Evolutionary conservation across 1,140 invertebrate genomes (phyloP).

Genomic region (Euglossa dilemma): DNA sequence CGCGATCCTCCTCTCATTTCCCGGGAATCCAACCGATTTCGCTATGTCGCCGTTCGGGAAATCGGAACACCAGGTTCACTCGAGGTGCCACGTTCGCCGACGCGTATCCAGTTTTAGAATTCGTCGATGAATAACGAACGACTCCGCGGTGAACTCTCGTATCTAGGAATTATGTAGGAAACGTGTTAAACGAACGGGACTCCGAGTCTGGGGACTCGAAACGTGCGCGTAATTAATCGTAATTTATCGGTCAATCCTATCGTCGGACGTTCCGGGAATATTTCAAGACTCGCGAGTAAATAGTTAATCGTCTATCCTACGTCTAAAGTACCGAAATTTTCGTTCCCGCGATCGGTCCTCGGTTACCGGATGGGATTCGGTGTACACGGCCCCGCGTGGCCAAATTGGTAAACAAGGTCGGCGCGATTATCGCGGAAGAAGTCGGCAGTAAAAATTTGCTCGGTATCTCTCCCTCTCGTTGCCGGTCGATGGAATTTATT

Average conservation of each 20-base stretch:
- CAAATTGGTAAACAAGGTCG: constrained; percentile 54
- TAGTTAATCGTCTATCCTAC: background rate
- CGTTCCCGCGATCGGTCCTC: constrained; percentile 5
- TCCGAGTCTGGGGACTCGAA: too few relatives aligned
- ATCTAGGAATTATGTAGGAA: background rate
- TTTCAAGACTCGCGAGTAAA: background rate
- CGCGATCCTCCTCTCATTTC: too few relatives aligned
- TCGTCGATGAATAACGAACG: background rate
- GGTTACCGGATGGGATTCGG: background rate
- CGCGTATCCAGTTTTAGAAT: background rate
- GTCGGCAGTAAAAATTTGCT: constrained; percentile 52
- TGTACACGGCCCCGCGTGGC: constrained; percentile 10
- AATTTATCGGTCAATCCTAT: too few relatives aligned
- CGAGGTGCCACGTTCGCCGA: background rate
- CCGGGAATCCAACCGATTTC: too few relatives aligned
- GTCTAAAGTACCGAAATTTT: constrained; percentile 27
- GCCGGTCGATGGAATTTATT: constrained; percentile 44
- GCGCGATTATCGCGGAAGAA: constrained; percentile 50
- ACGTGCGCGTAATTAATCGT: too few relatives aligned
- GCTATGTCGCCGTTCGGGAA: too few relatives aligned
- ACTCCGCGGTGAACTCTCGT: background rate
- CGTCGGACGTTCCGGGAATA: background rate
- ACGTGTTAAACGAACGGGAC: background rate
- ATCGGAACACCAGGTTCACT: too few relatives aligned
- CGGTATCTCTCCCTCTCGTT: background rate